Percentiles rank a stretch among this genome's conserved stretches.
phyloP scores from a whole-genome alignment of 64 coral and sea anemone genomes.

The Actinia tenebrosa region DNA sequence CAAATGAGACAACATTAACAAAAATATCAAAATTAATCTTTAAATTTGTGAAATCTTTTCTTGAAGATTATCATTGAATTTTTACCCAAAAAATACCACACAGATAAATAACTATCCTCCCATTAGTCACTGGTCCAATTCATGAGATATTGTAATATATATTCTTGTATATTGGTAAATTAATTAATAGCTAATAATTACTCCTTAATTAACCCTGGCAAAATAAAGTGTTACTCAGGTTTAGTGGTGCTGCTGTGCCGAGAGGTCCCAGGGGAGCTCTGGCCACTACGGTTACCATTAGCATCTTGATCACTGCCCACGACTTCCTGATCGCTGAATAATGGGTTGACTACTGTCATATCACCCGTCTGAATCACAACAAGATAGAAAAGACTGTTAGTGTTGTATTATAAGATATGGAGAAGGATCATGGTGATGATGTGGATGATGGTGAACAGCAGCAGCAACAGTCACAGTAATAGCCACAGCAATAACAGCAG shows the following conservation, averaged over 20 bases:
- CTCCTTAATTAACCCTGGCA: neutral
- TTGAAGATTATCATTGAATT: too few species aligned
- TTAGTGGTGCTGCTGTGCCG: slow-evolving; percentile 37
- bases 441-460: neutral
- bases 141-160: neutral
- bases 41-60: neutral
- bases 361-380: slow-evolving; percentile 65
- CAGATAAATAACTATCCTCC: neutral
- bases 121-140: neutral
- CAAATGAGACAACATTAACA: neutral
- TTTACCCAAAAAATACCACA: neutral
- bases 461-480: too few species aligned
- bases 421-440: neutral
- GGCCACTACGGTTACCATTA: slow-evolving; percentile 75
- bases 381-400: neutral
- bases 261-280: slow-evolving; percentile 62
- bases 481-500: too few species aligned
- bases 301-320: slow-evolving; percentile 83
- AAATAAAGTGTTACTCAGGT: slow-evolving; percentile 13
- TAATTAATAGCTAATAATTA: slow-evolving; percentile 20
- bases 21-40: neutral
- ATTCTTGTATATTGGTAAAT: neutral
- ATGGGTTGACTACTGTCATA: slow-evolving; percentile 98
- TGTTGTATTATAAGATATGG: neutral
- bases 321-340: slow-evolving; percentile 97